Conservation (phyloP, 2,113 vertebrate species). For the Spermophilus dauricus region DNA sequence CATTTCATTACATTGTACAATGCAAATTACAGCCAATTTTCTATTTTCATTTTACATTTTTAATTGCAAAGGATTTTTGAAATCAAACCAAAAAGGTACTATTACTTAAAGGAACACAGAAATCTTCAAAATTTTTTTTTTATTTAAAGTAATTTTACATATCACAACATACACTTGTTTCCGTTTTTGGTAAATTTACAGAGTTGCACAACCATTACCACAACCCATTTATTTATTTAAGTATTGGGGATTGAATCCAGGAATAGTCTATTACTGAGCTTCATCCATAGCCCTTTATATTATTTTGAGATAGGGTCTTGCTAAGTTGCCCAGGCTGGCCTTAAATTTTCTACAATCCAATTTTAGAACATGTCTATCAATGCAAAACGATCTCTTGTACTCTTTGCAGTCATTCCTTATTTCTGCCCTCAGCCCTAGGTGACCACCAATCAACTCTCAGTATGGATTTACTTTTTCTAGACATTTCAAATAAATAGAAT, state of each 20-base stretch:
- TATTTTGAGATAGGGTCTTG: not conserved
- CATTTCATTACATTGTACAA: not conserved
- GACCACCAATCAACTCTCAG: not conserved
- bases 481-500: not conserved
- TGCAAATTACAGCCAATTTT: not conserved
- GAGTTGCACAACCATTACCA: not conserved
- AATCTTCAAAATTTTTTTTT: not conserved
- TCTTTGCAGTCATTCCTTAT: not conserved
- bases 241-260: not conserved
- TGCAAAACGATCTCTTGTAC: not conserved
- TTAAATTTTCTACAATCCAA: not conserved
- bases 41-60: not conserved
- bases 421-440: not conserved
- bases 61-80: not conserved
- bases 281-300: not conserved
- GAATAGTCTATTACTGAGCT: not conserved
- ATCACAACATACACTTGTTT: slow-evolving; percentile 19
- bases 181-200: slow-evolving; percentile 17
- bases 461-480: slow-evolving; percentile 3
- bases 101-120: slow-evolving; percentile 3
- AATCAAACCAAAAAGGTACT: not conserved
- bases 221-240: not conserved
- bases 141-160: slow-evolving; percentile 23
- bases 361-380: not conserved
- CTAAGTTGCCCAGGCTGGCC: not conserved